These are phyloP conservation scores for Procambarus virginalis DNA, from an alignment of 1,140 invertebrate species.

Conservation along the genomic window DNA sequence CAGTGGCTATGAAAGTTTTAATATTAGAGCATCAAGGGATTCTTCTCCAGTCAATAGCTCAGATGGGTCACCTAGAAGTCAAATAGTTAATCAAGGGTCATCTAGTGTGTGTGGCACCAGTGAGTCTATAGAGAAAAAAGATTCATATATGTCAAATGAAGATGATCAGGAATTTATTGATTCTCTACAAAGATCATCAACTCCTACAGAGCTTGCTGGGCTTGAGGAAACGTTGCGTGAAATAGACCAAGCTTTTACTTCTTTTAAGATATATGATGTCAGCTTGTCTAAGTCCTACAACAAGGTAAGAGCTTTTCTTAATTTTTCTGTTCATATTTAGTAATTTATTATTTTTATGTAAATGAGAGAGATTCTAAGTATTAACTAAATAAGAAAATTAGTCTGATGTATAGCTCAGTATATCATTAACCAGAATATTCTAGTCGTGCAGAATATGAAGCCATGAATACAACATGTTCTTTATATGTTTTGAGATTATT, in stretches of 20 bases:
- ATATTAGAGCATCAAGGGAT: slow-evolving; percentile 77
- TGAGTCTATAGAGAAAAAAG: neutral
- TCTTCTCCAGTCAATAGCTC: slow-evolving; percentile 72
- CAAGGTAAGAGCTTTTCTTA: slow-evolving; percentile 10
- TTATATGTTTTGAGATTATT: too few relatives aligned
- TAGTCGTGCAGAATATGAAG: too few relatives aligned
- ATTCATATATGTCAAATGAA: neutral
- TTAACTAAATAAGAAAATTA: too few relatives aligned
- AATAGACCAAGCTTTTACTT: slow-evolving; percentile 56
- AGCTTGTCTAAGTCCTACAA: slow-evolving; percentile 18
- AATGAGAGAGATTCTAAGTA: too few relatives aligned
- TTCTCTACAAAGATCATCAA: slow-evolving; percentile 30
- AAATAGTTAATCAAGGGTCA: slow-evolving; percentile 12
- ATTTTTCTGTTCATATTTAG: too few relatives aligned
- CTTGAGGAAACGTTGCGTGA: slow-evolving; percentile 55
- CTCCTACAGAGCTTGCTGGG: slow-evolving; percentile 33
- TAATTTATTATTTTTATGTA: too few relatives aligned
- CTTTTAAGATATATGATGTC: slow-evolving; percentile 49
- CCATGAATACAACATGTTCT: too few relatives aligned
- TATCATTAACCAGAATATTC: too few relatives aligned
- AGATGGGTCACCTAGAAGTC: slow-evolving; percentile 32
- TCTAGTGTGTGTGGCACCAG: neutral
- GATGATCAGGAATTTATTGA: slow-evolving; percentile 48
- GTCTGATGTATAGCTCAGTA: too few relatives aligned
- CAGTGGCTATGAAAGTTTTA: slow-evolving; percentile 89